Evolutionary conservation across 2,888 invertebrate genomes (phyloP).

Genomic region (Metopia argyrocephala): DNA sequence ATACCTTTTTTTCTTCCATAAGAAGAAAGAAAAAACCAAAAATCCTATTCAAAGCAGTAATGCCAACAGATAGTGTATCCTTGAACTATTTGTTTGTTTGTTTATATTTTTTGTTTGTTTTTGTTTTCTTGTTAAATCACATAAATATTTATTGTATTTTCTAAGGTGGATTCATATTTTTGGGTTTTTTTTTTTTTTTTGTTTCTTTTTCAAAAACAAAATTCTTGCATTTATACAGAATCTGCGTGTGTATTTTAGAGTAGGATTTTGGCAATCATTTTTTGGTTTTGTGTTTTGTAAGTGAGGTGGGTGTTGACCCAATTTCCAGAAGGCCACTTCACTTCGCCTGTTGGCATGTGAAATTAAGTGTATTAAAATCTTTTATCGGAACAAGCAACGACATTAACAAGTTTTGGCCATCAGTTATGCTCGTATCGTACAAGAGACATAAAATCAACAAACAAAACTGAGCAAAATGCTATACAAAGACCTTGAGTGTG

Average conservation of each 20-base stretch:
- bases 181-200: not conserved
- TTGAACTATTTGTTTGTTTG: slow-evolving; percentile 47
- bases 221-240: no score
- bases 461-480: no score
- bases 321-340: slow-evolving; percentile 25
- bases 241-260: no score
- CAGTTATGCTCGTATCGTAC: no score
- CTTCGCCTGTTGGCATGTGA: not conserved
- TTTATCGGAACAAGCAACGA: not conserved
- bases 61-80: slow-evolving; percentile 41
- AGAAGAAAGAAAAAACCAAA: not conserved
- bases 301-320: slow-evolving; percentile 49
- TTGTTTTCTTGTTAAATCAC: no score
- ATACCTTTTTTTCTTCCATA: not conserved
- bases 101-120: slow-evolving; percentile 4
- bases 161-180: no score
- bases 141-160: no score
- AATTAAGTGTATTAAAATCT: no score
- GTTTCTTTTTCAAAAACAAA: not conserved
- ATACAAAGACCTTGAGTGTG: no score
- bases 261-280: no score
- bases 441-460: no score
- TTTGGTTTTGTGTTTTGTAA: not conserved
- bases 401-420: slow-evolving; percentile 33
- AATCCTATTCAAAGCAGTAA: slow-evolving; percentile 14